A percentile compares a stretch with the other conserved stretches of the same genome.
These are phyloP conservation scores for Xestia xanthographa DNA, from an alignment of 2,888 invertebrate genomes.

Conservation along the genomic window DNA sequence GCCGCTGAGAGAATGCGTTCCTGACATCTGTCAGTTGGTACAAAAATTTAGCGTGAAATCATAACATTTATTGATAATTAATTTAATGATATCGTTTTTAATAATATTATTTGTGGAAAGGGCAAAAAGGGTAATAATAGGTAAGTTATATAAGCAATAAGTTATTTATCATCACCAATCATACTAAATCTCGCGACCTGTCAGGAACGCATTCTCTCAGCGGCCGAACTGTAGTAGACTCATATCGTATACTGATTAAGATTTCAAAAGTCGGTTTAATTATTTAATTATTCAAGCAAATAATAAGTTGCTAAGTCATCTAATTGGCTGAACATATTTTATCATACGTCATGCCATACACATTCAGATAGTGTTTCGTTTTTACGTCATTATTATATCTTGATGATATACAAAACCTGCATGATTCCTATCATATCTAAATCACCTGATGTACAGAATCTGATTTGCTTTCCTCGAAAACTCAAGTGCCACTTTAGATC, in stretches of 20 bases:
- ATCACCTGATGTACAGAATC: not conserved
- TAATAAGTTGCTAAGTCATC: not conserved
- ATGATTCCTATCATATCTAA: not conserved
- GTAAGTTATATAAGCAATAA: no score
- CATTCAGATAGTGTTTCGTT: not conserved
- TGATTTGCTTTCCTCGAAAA: not conserved
- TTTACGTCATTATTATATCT: constrained; percentile 6
- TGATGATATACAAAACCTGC: constrained; percentile 1
- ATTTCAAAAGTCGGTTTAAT: not conserved
- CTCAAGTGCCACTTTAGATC: not conserved
- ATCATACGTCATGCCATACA: constrained; percentile 23
- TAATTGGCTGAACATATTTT: constrained; percentile 8
- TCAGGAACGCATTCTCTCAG: no score
- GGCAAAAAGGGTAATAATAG: no score
- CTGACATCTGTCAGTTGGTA: no score
- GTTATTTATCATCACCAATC: no score
- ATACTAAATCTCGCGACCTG: no score
- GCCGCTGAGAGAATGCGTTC: no score
- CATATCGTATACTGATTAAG: not conserved
- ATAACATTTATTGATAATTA: no score
- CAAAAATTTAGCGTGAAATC: no score
- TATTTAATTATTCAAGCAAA: not conserved
- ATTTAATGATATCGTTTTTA: no score
- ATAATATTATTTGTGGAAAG: no score
- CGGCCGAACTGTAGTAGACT: no score